A percentile compares a stretch with the other conserved stretches of the same genome.
phyloP scores from a whole-genome alignment of 2,113 vertebrate genomes.

The Spea bombifrons region DNA sequence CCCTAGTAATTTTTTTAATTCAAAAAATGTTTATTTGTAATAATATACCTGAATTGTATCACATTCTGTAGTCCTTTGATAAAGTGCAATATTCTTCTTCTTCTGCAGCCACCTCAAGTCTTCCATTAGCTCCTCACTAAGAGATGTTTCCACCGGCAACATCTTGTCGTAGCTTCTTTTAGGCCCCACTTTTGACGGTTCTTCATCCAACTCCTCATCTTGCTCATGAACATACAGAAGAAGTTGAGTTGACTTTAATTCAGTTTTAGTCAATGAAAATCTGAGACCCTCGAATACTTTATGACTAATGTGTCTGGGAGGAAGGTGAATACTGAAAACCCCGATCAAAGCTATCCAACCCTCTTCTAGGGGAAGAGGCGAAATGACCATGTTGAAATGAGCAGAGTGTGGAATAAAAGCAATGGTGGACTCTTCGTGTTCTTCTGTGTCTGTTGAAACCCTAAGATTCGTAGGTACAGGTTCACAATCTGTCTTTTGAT shows the following conservation, averaged over 20 bases:
- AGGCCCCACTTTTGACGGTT: conserved; percentile 50
- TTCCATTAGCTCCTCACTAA: conserved; percentile 73
- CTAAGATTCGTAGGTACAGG: neutral
- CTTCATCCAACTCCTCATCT: conserved; percentile 50
- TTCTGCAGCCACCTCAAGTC: conserved; percentile 93
- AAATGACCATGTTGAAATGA: conserved; percentile 70
- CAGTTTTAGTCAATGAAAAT: conserved; percentile 72
- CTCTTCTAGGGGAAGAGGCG: conserved; percentile 54
- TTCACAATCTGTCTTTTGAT: conserved; percentile 47
- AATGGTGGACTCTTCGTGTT: conserved; percentile 9
- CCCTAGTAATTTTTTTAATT: too few relatives aligned
- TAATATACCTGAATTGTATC: conserved; percentile 73
- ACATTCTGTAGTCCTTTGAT: conserved; percentile 67
- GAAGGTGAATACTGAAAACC: conserved; percentile 72
- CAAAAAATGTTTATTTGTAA: neutral
- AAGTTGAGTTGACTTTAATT: conserved; percentile 60
- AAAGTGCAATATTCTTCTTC: conserved; percentile 82
- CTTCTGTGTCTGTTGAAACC: conserved; percentile 46
- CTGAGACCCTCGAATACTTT: conserved; percentile 57
- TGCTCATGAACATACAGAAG: conserved; percentile 67
- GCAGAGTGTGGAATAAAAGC: conserved; percentile 53
- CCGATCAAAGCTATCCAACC: conserved; percentile 83
- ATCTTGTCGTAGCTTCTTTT: conserved; percentile 51
- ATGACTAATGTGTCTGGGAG: conserved; percentile 55
- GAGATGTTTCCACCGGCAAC: conserved; percentile 66